phyloP scores from a whole-genome alignment of 2,797 vertebrate species.

The Galaxias olidus region DNA sequence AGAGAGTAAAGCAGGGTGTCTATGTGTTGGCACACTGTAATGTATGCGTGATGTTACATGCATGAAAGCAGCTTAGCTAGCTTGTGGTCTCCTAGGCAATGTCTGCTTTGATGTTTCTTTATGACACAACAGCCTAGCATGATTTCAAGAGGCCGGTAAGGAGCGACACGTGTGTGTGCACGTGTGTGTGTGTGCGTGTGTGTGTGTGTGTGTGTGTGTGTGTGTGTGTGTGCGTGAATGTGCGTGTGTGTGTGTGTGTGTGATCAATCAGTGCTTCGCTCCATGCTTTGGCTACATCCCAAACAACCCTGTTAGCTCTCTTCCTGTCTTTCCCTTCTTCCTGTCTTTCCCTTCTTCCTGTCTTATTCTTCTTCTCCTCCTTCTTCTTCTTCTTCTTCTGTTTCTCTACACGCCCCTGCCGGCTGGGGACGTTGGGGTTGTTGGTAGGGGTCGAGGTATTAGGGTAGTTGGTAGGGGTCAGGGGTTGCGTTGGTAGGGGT shows the following conservation, averaged over 20 bases:
- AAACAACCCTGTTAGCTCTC: neutral
- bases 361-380: neutral
- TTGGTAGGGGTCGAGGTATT: too few relatives aligned
- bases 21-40: neutral
- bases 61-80: constrained; percentile 16
- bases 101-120: neutral
- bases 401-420: too few relatives aligned
- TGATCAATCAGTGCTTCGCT: neutral
- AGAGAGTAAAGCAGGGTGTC: neutral
- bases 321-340: neutral
- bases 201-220: constrained; percentile 1
- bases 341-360: neutral
- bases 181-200: constrained; percentile 5
- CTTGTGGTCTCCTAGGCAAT: constrained; percentile 9
- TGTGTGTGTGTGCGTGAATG: neutral
- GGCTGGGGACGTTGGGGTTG: too few relatives aligned
- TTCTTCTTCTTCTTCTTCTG: too few relatives aligned
- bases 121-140: neutral
- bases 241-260: neutral
- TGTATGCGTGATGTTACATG: constrained; percentile 6
- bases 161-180: neutral
- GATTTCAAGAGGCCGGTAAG: neutral
- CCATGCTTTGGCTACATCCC: too few relatives aligned
- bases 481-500: too few relatives aligned
- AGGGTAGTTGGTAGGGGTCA: too few relatives aligned